Evolutionary conservation across 2,888 invertebrate genomes (phyloP), one percentile per base, ranked within the genome.

Genomic region (Eulithis testata): DNA sequence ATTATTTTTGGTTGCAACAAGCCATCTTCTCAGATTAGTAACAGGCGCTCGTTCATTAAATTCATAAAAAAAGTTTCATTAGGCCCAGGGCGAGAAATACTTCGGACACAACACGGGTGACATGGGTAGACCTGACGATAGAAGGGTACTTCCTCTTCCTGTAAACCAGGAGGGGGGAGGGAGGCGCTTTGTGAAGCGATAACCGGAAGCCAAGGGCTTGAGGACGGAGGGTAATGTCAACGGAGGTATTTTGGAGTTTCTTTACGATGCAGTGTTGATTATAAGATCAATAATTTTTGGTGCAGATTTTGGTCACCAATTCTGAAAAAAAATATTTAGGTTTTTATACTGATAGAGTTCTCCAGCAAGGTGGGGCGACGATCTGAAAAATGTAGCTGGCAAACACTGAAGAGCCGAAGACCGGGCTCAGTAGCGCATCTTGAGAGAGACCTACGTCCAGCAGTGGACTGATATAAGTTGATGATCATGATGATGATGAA

Each of bases 191-290:
- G 91, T 91, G 88, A 89, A 82, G 91, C 90, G 90, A 92, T 93
- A 93, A 92, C 93, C 93, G 93, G 93, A 93, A 90, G 89, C 86
- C 79, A 84, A 90, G 92, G 92, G 91, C 87, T 86, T 80, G 86
- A 89, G 88, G 85, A 53, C 89, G 84, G 89, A 87, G 91, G 90
- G 92, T 90, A 89, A 91, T 91, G 91, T 91, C 91, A 90, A 89
- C 90, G 86, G 87, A 89, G 87, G 87, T 86, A 88, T 89, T 91
- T 89, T 84, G 88, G 49, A 90, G 87, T 88, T 91, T 88, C 89
- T 89, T 88, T 82, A 75, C 83, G 78, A 73, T 73, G 73, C 78
- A 82, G 84, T 81, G 84, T 84, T 53, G 37, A 14, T 53, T 89
- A 87, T 53, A 56, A 79, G 73, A 76, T 65, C 74, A 11, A 51